Conservation (phyloP, 2,113 vertebrate genomes). For the Myocastor coypus region DNA sequence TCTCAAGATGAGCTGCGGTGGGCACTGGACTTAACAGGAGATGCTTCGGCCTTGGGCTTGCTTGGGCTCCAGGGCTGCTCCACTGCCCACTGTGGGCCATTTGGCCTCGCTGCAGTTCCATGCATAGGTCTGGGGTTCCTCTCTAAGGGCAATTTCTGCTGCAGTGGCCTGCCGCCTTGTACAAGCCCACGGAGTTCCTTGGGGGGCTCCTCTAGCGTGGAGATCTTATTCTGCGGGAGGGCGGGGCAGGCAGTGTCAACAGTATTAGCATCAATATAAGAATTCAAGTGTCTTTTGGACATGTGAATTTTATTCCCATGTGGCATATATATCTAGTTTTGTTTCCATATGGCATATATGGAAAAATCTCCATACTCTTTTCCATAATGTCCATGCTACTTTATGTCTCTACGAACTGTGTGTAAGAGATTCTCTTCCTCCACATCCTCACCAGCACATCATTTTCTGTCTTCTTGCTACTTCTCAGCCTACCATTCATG, state of each 20-base stretch:
- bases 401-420: background rate
- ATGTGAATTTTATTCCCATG: background rate
- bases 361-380: background rate
- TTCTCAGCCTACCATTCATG: background rate
- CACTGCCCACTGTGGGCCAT: slow-evolving; percentile 82
- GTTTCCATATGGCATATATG: background rate
- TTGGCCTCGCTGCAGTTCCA: slow-evolving; percentile 81
- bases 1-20: slow-evolving; percentile 80
- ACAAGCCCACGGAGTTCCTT: no score
- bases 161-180: slow-evolving; percentile 82
- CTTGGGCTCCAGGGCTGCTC: slow-evolving; percentile 83
- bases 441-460: background rate
- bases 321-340: background rate
- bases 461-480: background rate
- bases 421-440: background rate
- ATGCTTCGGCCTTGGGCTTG: slow-evolving; percentile 86
- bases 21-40: slow-evolving; percentile 81
- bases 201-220: no score
- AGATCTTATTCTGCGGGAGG: no score
- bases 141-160: slow-evolving; percentile 83
- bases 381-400: background rate
- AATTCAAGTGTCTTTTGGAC: background rate
- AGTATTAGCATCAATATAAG: background rate
- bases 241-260: no score
- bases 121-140: slow-evolving; percentile 81